Conservation (phyloP, 2,888 invertebrate genomes). For the Melanargia galathea region DNA sequence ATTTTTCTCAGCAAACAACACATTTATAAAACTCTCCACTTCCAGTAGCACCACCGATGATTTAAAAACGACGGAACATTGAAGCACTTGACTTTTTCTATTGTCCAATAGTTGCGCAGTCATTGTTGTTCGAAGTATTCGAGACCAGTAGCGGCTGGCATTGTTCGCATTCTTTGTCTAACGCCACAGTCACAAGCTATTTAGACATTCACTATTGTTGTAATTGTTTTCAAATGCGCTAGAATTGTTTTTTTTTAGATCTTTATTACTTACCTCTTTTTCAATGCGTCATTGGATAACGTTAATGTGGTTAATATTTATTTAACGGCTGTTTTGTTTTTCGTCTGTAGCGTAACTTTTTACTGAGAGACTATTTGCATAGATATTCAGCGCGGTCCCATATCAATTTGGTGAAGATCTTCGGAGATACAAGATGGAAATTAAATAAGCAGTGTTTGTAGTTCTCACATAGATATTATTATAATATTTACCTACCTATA, state of each 20-base stretch:
- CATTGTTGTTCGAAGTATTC: slow-evolving; percentile 30
- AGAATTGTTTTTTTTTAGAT: not conserved
- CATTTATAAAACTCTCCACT: not conserved
- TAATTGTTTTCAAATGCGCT: slow-evolving; percentile 16
- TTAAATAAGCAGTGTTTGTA: too few relatives aligned
- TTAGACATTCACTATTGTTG: slow-evolving; percentile 28
- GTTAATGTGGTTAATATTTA: not conserved
- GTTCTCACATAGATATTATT: too few relatives aligned
- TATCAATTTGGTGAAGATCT: too few relatives aligned
- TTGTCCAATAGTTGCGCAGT: slow-evolving; percentile 30
- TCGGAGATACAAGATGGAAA: too few relatives aligned
- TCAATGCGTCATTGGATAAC: not conserved
- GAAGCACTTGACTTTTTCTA: slow-evolving; percentile 24
- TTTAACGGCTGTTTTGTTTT: not conserved
- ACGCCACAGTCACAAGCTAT: slow-evolving; percentile 21
- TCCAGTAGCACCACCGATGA: slow-evolving; percentile 14
- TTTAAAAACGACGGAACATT: slow-evolving; percentile 18
- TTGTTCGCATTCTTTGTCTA: slow-evolving; percentile 36
- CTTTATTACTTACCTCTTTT: not conserved
- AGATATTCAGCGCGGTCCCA: too few relatives aligned
- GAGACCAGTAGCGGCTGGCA: slow-evolving; percentile 33
- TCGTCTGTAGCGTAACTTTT: too few relatives aligned
- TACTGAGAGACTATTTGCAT: too few relatives aligned
- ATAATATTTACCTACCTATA: too few relatives aligned
- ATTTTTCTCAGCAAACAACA: not conserved